Base-by-base conservation (phyloP, 2,113 vertebrate species). In the Promerops cafer region DNA sequence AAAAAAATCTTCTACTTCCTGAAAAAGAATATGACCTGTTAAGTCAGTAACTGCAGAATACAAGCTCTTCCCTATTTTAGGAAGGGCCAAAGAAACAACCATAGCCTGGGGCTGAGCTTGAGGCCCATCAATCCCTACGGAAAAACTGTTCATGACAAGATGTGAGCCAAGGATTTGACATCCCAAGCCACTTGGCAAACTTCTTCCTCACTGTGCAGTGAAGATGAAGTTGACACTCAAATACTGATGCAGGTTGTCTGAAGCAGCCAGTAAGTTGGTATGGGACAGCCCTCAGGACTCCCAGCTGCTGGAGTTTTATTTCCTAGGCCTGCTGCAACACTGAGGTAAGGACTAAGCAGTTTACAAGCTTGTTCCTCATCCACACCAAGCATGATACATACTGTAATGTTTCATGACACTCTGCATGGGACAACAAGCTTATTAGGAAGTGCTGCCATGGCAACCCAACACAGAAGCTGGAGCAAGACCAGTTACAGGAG, bases 1-100 rank as follows among this genome's bases (percentile, higher is more conserved):
- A 97, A 99, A 99, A 97, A 99, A 99, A 56, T 99, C 99, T 98
- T 99, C 99, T 9, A 99, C 99, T 94, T 99, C 99, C 99, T 99
- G 97, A 78, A 96, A 89, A 47, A 87, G 56, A 49, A 23, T 17
- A 93, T 19, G 49, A 68, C 31, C 63, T 60, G 30, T 90, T 90
- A 86, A 74, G 30, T 61, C 42, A 40, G 42, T 53, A 40, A 74
- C 16, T 54, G 27, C 52, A 93, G 61, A 87, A 47, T 1, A 83
- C 11, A 79, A 56, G 26, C 13, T 57, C 45, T 61, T 57, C 28
- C 26, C n/a, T 39, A 0, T 40, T 93, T 75, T 64, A 47, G 14
- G 24, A 83, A 59, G 37, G 7, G 35, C 11, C 33, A 77, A 89
- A 90, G 59, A 85, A 57, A 54, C 6, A 80, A 70, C 35, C 28